Evolutionary conservation across 2,888 invertebrate genomes (phyloP).

Genomic region (Cistogaster globosa): DNA sequence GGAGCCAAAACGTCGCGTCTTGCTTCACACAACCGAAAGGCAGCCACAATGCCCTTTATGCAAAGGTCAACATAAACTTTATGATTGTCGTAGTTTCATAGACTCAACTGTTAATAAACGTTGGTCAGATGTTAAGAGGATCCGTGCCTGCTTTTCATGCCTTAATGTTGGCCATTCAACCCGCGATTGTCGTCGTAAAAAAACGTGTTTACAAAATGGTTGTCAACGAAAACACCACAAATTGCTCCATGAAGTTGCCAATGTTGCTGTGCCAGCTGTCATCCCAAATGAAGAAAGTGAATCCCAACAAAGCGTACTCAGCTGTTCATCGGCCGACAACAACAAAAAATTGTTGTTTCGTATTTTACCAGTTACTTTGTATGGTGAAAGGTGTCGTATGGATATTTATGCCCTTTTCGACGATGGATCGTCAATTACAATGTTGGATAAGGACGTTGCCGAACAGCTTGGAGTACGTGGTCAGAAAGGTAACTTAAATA

Average conservation of each 20-base stretch:
- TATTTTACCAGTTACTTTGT: constrained; percentile 23
- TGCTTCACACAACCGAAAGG: constrained; percentile 2
- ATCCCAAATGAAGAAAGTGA: neutral
- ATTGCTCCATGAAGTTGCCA: neutral
- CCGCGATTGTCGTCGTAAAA: constrained; percentile 6
- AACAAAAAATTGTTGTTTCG: constrained; percentile 16
- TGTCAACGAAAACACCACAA: constrained; percentile 18
- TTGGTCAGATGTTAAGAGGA: neutral
- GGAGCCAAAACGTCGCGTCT: constrained; percentile 25
- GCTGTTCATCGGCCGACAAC: neutral
- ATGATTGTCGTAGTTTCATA: constrained; percentile 7
- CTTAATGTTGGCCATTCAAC: neutral
- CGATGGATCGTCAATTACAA: constrained; percentile 26
- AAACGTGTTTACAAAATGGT: neutral
- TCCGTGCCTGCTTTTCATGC: neutral
- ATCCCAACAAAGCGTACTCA: neutral
- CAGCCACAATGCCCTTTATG: neutral
- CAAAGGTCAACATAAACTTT: constrained; percentile 31
- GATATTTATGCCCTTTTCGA: constrained; percentile 33
- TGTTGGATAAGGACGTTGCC: constrained; percentile 32
- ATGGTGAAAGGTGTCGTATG: constrained; percentile 28
- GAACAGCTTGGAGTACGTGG: constrained; percentile 23
- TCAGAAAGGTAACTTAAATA: constrained; percentile 5
- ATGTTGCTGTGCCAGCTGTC: too few species aligned
- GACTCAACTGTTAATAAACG: constrained; percentile 16